Evolutionary conservation across 1,140 invertebrate species (phyloP), one percentile per base, ranked within the genome.

Genomic region (Galleria mellonella): DNA sequence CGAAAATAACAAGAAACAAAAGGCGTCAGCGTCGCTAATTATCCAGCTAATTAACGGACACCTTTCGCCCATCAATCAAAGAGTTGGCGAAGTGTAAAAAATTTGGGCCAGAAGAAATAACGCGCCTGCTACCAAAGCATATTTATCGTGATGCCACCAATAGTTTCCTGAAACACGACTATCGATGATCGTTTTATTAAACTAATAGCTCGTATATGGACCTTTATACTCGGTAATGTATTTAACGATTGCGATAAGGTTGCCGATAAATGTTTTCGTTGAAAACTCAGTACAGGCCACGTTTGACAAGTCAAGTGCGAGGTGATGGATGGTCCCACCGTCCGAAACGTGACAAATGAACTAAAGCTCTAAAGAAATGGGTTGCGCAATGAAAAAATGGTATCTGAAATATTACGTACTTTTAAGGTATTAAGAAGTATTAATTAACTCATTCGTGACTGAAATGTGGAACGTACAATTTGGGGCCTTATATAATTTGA

Each of bases 1-100:
- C 29, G 29, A 43, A 38, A 23, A 39, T 30, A 38, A 12, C 27
- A 33, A 31, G 54, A 51, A 49, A 57, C 48, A 71, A 68, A 57
- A 46, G 38, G 27, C 23, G 12, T 29, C 31, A 33, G 11, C 42
- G 36, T 32, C 30, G 54, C 55, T 72, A 69, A 72, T 67, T 72
- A 58, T 56, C 50, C 51, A 51, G 49, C 62, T 69, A 72, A 72
- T 72, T 69, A 72, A 32, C 62, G 61, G 33, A 66, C 69, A 72
- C 62, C 65, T 69, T 64, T 54, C 32, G 36, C 51, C 50, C 57
- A 69, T 72, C 63, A 62, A 67, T 72, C 65, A 72, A 66, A 61
- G 30, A 43, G 43, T 42, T 50, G 50, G 46, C 43, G 45, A 54
- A 57, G 51, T 38, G 52, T 58, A 63, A 67, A 67, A 58, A 66